phyloP scores from a whole-genome alignment of 2,797 vertebrate species.

The Anableps anableps region DNA sequence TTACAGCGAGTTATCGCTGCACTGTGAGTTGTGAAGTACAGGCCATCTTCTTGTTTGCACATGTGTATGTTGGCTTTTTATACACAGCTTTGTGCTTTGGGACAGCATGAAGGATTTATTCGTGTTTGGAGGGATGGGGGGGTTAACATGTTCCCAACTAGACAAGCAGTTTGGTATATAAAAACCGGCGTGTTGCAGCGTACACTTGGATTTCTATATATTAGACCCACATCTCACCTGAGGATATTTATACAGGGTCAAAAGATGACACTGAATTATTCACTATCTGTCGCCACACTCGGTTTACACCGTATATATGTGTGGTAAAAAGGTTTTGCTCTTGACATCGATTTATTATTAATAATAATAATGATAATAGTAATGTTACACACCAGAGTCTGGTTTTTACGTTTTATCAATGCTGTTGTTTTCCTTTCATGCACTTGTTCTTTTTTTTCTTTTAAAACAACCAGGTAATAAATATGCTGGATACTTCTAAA shows the following conservation, averaged over 20 bases:
- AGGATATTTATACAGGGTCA: conserved; percentile 89
- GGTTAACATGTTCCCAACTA: conserved; percentile 58
- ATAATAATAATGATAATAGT: conserved; percentile 27
- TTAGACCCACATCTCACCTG: conserved; percentile 66
- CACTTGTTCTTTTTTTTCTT: conserved; percentile 73
- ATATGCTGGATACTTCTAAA: conserved; percentile 94
- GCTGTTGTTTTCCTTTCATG: conserved; percentile 65
- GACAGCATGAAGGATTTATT: conserved; percentile 91
- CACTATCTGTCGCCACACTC: conserved; percentile 86
- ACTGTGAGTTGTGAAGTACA: conserved; percentile 98
- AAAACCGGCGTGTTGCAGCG: conserved; percentile 70
- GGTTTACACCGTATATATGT: conserved; percentile 80
- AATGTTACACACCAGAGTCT: conserved; percentile 66
- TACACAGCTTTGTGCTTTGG: conserved; percentile 73
- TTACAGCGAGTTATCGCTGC: conserved; percentile 86
- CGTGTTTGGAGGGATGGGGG: neutral
- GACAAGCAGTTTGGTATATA: conserved; percentile 64
- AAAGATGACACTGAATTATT: conserved; percentile 92
- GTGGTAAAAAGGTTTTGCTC: conserved; percentile 83
- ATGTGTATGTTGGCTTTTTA: conserved; percentile 91
- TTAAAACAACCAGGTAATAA: conserved; percentile 90
- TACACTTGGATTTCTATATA: conserved; percentile 72
- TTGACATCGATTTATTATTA: conserved; percentile 74
- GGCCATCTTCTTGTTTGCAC: conserved; percentile 98
- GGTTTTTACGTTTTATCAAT: conserved; percentile 73